Conservation (phyloP, 64 coral and sea anemone genomes). For the Pocillopora verrucosa region DNA sequence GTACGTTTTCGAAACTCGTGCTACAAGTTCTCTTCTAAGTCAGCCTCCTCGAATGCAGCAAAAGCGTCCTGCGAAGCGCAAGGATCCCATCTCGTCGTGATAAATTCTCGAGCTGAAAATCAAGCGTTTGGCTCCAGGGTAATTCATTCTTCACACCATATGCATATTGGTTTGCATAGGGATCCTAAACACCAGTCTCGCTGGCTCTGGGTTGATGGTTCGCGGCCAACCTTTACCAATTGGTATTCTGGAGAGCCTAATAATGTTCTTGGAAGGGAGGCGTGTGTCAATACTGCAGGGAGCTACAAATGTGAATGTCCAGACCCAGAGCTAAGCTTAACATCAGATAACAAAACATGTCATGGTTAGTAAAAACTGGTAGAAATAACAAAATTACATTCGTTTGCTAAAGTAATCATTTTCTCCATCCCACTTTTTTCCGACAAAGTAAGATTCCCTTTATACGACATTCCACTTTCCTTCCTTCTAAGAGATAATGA, state of each 20-base stretch:
- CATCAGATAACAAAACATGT: neutral
- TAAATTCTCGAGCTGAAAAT: neutral
- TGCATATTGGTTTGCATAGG: neutral
- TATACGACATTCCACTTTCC: neutral
- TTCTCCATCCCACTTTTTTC: too few relatives aligned
- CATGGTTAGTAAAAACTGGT: neutral
- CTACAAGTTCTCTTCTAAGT: neutral
- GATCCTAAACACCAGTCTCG: neutral
- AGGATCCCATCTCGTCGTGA: neutral
- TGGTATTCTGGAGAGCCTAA: neutral
- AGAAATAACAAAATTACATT: too few relatives aligned
- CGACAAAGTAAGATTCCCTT: too few relatives aligned
- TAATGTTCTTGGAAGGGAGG: neutral
- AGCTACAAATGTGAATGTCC: neutral
- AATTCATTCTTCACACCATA: too few relatives aligned
- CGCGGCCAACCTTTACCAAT: neutral
- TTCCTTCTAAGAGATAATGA: neutral
- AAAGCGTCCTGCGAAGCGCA: neutral
- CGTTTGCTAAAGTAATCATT: too few relatives aligned
- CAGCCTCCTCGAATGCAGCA: neutral
- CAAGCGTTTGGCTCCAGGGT: neutral
- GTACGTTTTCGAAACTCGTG: neutral
- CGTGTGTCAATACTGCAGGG: too few relatives aligned
- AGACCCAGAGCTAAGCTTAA: neutral
- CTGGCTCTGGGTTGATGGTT: conserved; percentile 1